These are phyloP conservation scores for Brachyrhaphis roseni DNA, from an alignment of 2,797 vertebrate genomes.

Conservation along the genomic window DNA sequence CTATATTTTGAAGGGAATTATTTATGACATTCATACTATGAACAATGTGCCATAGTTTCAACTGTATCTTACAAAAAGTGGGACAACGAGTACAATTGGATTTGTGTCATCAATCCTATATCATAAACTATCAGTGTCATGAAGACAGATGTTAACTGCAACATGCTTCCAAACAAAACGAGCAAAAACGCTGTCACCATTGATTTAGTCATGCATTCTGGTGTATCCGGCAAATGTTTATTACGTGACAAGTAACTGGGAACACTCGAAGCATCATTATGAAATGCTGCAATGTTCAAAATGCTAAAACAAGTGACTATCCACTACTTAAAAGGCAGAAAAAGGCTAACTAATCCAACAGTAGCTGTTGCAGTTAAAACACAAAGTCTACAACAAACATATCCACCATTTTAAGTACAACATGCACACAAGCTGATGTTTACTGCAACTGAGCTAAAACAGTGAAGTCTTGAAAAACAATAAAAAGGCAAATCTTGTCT, in stretches of 20 bases:
- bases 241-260: neutral
- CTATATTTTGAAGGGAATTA: neutral
- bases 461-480: conserved; percentile 14
- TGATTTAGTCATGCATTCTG: neutral
- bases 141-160: neutral
- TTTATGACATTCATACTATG: neutral
- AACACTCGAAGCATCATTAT: neutral
- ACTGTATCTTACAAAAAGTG: neutral
- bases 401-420: neutral
- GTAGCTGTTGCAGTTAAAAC: neutral
- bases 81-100: neutral
- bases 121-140: neutral
- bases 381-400: neutral
- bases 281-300: neutral
- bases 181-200: neutral
- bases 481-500: conserved; percentile 39
- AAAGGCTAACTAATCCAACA: neutral
- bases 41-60: neutral
- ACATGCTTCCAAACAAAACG: conserved; percentile 2
- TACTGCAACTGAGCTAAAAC: neutral
- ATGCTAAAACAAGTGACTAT: neutral
- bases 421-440: neutral
- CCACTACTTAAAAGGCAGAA: neutral
- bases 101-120: neutral
- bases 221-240: neutral